Evolutionary conservation across 2,113 vertebrate genomes (phyloP).

Genomic region (Apaloderma vittatum): DNA sequence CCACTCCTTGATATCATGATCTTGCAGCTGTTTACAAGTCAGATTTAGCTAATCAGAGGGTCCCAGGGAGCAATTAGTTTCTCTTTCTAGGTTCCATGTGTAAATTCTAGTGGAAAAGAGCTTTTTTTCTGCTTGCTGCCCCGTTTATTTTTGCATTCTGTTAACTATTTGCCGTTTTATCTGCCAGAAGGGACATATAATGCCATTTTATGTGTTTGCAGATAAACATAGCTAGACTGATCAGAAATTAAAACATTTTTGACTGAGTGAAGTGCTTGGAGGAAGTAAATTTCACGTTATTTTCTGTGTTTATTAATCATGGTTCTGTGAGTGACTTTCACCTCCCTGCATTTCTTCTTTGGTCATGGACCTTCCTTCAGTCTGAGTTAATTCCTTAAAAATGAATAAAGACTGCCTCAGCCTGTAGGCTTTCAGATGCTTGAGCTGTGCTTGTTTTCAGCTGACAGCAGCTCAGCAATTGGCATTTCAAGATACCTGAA

Average conservation of each 20-base stretch:
- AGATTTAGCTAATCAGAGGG: conserved; percentile 61
- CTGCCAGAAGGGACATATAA: conserved; percentile 13
- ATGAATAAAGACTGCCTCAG: neutral
- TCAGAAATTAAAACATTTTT: neutral
- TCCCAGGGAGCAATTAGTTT: conserved; percentile 67
- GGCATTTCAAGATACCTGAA: neutral
- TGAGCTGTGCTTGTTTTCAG: neutral
- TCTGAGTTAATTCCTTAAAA: neutral
- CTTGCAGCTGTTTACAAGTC: conserved; percentile 64
- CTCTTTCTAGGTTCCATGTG: conserved; percentile 37
- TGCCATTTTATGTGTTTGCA: conserved; percentile 3
- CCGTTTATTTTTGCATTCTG: conserved; percentile 35
- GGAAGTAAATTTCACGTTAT: neutral
- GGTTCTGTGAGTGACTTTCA: neutral
- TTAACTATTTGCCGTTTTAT: conserved; percentile 28
- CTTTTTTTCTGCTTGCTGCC: neutral
- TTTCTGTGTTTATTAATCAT: neutral
- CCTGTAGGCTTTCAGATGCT: neutral
- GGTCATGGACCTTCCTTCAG: neutral
- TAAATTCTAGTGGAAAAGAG: conserved; percentile 37
- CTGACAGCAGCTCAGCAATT: neutral
- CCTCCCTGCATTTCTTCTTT: neutral
- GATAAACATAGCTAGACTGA: conserved; percentile 4
- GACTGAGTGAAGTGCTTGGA: neutral
- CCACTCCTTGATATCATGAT: conserved; percentile 50